These are phyloP conservation scores for Chydorus sphaericus DNA, from an alignment of 2,888 invertebrate genomes.

Conservation along the genomic window DNA sequence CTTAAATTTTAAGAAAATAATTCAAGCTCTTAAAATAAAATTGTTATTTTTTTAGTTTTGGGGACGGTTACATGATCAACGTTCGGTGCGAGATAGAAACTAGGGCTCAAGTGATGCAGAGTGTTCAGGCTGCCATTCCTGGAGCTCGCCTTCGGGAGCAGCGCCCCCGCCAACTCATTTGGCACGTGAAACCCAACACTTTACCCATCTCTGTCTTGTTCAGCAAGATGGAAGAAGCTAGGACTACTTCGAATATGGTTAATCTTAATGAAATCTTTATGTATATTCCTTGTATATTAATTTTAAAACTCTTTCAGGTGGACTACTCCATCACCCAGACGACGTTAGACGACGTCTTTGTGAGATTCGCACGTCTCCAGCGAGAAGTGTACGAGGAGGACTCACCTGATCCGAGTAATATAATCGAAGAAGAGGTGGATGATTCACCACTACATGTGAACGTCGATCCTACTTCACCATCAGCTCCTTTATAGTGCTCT, in stretches of 20 bases:
- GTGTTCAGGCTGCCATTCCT: slow-evolving; percentile 27
- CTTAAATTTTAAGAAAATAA: too few species aligned
- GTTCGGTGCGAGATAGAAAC: slow-evolving; percentile 28
- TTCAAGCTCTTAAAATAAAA: too few species aligned
- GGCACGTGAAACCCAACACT: background rate
- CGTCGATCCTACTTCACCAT: too few species aligned
- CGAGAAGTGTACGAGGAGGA: background rate
- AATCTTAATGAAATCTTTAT: background rate
- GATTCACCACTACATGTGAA: too few species aligned
- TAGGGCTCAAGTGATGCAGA: slow-evolving; percentile 25
- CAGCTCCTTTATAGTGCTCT: too few species aligned
- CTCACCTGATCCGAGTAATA: too few species aligned
- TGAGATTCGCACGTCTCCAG: slow-evolving; percentile 22
- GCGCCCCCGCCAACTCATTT: slow-evolving; percentile 9
- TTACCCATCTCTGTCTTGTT: background rate
- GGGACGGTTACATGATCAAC: slow-evolving; percentile 28
- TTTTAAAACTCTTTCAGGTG: slow-evolving; percentile 23
- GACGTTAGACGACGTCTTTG: slow-evolving; percentile 41
- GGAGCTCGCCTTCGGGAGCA: slow-evolving; percentile 25
- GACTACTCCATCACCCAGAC: slow-evolving; percentile 41
- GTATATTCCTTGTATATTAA: background rate
- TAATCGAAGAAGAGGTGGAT: too few species aligned
- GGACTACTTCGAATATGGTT: background rate
- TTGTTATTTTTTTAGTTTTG: slow-evolving; percentile 22
- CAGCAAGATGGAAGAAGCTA: background rate